These are phyloP conservation scores for Limnephilus marmoratus DNA, from an alignment of 2,888 invertebrate genomes.

Conservation along the genomic window DNA sequence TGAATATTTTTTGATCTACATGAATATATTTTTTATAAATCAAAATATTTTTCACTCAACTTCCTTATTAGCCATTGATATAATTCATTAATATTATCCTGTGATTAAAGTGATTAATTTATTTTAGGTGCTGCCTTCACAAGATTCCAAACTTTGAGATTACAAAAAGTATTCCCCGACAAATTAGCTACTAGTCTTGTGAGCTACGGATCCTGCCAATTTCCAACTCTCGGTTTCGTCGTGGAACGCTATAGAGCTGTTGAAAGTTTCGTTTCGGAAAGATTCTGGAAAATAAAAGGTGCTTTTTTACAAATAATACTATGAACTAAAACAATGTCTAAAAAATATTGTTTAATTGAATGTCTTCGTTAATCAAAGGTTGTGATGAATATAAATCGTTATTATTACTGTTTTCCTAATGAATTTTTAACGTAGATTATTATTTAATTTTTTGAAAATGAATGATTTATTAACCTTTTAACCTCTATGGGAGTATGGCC, in stretches of 20 bases:
- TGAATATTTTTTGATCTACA: too few relatives aligned
- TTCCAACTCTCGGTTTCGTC: conserved; percentile 99
- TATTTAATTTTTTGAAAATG: too few relatives aligned
- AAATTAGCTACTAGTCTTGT: conserved; percentile 88
- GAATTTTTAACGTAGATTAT: too few relatives aligned
- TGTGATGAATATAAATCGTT: too few relatives aligned
- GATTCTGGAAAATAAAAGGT: conserved; percentile 97
- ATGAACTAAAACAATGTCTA: neutral
- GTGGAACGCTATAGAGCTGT: conserved; percentile 96
- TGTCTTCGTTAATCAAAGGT: too few relatives aligned
- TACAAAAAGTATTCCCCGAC: conserved; percentile 88
- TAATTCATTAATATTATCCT: neutral
- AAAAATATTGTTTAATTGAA: too few relatives aligned
- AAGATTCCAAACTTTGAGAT: conserved; percentile 94
- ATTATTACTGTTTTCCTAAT: too few relatives aligned
- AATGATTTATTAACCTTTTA: too few relatives aligned
- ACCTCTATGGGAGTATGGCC: too few relatives aligned
- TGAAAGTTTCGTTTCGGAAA: conserved; percentile 92
- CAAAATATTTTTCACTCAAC: too few relatives aligned
- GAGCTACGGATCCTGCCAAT: conserved; percentile 99
- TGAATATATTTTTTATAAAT: too few relatives aligned
- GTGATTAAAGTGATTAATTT: neutral
- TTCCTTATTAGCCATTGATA: too few relatives aligned
- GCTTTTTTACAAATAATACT: conserved; percentile 55
- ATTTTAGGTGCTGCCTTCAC: conserved; percentile 95